These are phyloP conservation scores for Carassius carassius DNA, from an alignment of 2,113 vertebrate genomes.

Conservation along the genomic window DNA sequence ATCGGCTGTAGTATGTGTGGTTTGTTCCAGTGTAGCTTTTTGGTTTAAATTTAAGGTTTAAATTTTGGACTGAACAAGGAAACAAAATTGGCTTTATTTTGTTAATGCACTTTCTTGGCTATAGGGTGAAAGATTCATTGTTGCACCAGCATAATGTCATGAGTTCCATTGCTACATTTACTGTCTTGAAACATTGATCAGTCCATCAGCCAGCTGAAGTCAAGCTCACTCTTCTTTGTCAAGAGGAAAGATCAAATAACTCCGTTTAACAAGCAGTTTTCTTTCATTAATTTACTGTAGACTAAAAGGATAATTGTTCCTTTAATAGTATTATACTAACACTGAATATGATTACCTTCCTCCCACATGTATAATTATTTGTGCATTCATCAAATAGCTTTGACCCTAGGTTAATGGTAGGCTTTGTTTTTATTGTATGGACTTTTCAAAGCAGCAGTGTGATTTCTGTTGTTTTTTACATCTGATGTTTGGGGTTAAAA, in stretches of 20 bases:
- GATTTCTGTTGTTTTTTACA: background rate
- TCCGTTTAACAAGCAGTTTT: background rate
- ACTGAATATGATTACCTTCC: background rate
- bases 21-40: too few species aligned
- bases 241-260: background rate
- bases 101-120: background rate
- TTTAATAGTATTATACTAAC: constrained; percentile 4
- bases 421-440: background rate
- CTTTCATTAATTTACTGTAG: background rate
- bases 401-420: background rate
- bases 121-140: background rate
- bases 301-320: background rate
- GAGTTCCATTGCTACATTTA: background rate
- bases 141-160: background rate
- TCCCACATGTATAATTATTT: constrained; percentile 23
- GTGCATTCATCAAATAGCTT: background rate
- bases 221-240: background rate
- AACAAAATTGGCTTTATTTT: background rate
- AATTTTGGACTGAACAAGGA: background rate
- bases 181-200: background rate
- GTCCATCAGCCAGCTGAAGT: background rate
- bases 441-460: background rate
- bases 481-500: background rate
- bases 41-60: background rate
- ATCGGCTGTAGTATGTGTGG: too few species aligned